Base-by-base conservation (phyloP, 2,888 invertebrate genomes). In the Amblyjoppa proteus region DNA sequence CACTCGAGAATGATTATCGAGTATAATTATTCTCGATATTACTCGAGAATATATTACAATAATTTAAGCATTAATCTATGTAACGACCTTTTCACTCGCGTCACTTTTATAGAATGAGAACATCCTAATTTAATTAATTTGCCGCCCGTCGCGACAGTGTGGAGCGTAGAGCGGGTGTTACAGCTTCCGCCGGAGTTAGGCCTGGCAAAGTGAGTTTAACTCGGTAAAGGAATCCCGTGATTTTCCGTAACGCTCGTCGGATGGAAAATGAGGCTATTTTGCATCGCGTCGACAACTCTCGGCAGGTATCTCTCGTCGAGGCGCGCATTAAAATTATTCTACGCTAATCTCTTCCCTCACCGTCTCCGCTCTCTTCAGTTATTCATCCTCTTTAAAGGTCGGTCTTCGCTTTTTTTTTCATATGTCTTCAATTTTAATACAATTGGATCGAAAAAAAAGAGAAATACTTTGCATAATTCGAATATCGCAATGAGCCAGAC, bases 191-290 rank as follows among this genome's bases (percentile, higher is more conserved):
- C 49, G 56, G 20, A 58, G 73, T 61, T 77, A 51, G 77, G 69
- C 61, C 68, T 78, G 81, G 68, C 61, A 41, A 61, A 81, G 61
- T 77, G 84, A 74, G 81, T 81, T 84, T 77, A 81, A 84, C 73
- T 61, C 56, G 56, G 20, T 41, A 38, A 83, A 68, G 66, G 68
- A 81, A 68, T 71, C 31, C 68, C 58, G 64, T 66, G 70, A 76
- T 76, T 53, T 68, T 64, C 45, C 64, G n/a, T n/a, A 49, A 68
- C 64, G 64, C 70, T 49, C 51, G 74, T 53, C 31, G 53, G 41
- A 61, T 38, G n/a, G 41, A 77, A 81, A 79, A 71, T 69, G 51
- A 75, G 70, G 45, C 70, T 83, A 75, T 71, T 80, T 71, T 45
- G n/a, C 64, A 64, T 25, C 25, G 28, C 3, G 31, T 49, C 45